phyloP scores from a whole-genome alignment of 2,113 vertebrate genomes.

The Oncorhynchus mykiss region DNA sequence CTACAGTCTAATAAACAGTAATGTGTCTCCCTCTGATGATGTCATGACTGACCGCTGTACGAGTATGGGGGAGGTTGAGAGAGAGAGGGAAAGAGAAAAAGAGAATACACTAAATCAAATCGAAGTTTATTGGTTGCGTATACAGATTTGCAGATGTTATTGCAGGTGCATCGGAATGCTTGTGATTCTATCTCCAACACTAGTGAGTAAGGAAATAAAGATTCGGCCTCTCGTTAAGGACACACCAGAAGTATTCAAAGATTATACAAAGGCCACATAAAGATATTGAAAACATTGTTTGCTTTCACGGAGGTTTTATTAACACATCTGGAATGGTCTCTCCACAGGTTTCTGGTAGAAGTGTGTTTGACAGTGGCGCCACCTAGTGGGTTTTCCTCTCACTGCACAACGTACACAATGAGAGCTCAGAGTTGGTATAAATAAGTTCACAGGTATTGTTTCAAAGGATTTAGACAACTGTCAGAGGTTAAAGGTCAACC shows the following conservation, averaged over 20 bases:
- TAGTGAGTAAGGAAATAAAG: too few species aligned
- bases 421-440: not conserved
- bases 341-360: not conserved
- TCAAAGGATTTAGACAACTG: not conserved
- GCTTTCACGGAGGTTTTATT: conserved; percentile 43
- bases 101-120: too few species aligned
- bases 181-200: too few species aligned
- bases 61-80: not conserved
- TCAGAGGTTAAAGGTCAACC: not conserved
- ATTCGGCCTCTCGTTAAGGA: too few species aligned
- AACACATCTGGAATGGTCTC: conserved; percentile 11
- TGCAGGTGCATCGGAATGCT: too few species aligned
- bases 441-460: not conserved
- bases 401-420: conserved; percentile 20
- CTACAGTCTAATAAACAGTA: not conserved
- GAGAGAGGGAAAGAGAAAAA: not conserved
- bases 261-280: not conserved
- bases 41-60: not conserved
- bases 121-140: too few species aligned
- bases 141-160: too few species aligned
- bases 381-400: conserved; percentile 19
- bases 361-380: conserved; percentile 23
- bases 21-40: not conserved
- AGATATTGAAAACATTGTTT: not conserved
- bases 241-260: not conserved